phyloP scores from a whole-genome alignment of 2,888 invertebrate genomes.

The Sericinus montela region DNA sequence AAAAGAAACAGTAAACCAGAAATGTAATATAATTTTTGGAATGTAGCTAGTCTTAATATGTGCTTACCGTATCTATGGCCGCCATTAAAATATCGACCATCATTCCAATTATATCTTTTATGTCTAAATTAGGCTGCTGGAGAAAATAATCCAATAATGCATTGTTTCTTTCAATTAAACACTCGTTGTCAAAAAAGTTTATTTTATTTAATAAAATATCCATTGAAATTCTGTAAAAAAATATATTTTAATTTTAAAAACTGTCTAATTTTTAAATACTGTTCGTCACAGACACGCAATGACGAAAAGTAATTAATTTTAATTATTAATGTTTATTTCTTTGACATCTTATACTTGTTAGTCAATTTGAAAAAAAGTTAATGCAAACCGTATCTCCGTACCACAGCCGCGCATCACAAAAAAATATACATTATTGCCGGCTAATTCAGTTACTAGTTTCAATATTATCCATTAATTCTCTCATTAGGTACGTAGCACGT shows the following conservation, averaged over 20 bases:
- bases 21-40: not conserved
- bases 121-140: constrained; percentile 82
- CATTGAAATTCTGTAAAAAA: constrained; percentile 78
- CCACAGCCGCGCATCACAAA: too few species aligned
- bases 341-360: too few species aligned
- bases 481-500: too few species aligned
- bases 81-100: constrained; percentile 91
- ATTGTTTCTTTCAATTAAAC: constrained; percentile 32
- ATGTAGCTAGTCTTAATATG: not conserved
- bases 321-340: too few species aligned
- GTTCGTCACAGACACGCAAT: too few species aligned
- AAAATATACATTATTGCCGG: too few species aligned
- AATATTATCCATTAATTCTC: too few species aligned
- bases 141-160: constrained; percentile 85
- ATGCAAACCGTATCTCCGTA: too few species aligned
- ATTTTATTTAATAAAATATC: constrained; percentile 81
- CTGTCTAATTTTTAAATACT: not conserved
- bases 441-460: too few species aligned
- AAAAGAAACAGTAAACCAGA: not conserved
- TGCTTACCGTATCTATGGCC: constrained; percentile 88
- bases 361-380: too few species aligned
- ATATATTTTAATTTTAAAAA: constrained; percentile 15
- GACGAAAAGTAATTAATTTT: too few species aligned
- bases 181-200: constrained; percentile 59
- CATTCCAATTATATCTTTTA: constrained; percentile 90